Evolutionary conservation across 2,888 invertebrate genomes (phyloP).

Genomic region (Eupithecia abbreviata): DNA sequence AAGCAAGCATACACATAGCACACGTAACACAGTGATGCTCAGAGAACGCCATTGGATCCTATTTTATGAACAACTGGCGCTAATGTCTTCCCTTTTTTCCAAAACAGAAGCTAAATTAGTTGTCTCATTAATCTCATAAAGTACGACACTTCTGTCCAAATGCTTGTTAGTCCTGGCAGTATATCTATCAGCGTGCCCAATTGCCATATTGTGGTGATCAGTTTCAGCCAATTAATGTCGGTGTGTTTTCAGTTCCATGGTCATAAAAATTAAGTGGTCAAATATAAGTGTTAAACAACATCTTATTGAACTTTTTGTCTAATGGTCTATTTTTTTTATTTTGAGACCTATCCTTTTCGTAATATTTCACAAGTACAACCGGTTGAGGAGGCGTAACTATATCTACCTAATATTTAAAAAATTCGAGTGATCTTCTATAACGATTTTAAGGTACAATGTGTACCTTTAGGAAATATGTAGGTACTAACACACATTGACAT

Average conservation of each 20-base stretch:
- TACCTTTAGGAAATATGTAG: too few species aligned
- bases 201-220: conserved; percentile 46
- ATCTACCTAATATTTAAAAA: background rate
- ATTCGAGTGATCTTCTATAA: too few species aligned
- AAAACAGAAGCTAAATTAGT: conserved; percentile 10
- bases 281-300: background rate
- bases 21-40: background rate
- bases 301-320: background rate
- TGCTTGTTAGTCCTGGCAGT: conserved; percentile 16
- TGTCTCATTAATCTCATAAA: conserved; percentile 25
- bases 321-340: background rate
- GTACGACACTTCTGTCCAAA: conserved; percentile 21
- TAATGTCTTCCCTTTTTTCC: background rate
- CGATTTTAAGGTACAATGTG: too few species aligned
- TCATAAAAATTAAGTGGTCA: conserved; percentile 20
- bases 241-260: conserved; percentile 24
- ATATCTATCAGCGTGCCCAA: conserved; percentile 30
- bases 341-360: background rate
- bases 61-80: conserved; percentile 7
- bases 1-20: background rate
- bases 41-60: background rate
- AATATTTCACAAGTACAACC: background rate
- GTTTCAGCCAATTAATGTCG: conserved; percentile 7
- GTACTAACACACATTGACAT: background rate
- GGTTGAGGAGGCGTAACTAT: background rate